Percentiles rank a stretch among this genome's conserved stretches.
These are phyloP conservation scores for Sebastes schlegelii DNA, from an alignment of 2,113 vertebrate species.

Conservation along the genomic window DNA sequence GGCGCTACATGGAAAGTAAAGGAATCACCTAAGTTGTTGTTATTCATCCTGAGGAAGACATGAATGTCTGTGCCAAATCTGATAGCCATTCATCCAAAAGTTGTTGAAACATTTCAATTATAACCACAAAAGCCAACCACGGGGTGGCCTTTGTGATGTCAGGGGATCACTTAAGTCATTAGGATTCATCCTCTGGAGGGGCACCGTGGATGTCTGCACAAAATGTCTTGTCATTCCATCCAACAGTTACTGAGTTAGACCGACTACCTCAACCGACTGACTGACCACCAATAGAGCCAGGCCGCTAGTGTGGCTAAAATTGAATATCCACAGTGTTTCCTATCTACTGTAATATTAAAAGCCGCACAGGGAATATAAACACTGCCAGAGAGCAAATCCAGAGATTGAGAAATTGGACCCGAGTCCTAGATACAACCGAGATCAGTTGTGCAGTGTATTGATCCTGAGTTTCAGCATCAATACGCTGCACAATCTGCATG, in stretches of 20 bases:
- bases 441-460: background rate
- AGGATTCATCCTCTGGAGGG: background rate
- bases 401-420: background rate
- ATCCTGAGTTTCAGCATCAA: constrained; percentile 18
- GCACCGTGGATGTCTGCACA: background rate
- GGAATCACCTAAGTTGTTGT: background rate
- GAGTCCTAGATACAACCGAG: background rate
- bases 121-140: background rate
- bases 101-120: background rate
- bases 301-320: background rate
- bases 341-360: background rate
- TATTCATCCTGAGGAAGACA: background rate
- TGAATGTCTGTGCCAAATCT: background rate
- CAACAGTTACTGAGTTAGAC: background rate
- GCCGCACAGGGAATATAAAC: background rate
- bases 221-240: background rate
- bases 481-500: background rate
- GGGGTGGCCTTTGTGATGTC: background rate
- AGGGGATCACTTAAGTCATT: background rate
- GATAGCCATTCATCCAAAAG: background rate
- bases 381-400: background rate
- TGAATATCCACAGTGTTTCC: background rate
- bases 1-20: background rate
- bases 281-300: background rate
- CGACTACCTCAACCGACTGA: background rate